Base-by-base conservation (phyloP, 64 coral and sea anemone genomes). In the Pocillopora damicornis region DNA sequence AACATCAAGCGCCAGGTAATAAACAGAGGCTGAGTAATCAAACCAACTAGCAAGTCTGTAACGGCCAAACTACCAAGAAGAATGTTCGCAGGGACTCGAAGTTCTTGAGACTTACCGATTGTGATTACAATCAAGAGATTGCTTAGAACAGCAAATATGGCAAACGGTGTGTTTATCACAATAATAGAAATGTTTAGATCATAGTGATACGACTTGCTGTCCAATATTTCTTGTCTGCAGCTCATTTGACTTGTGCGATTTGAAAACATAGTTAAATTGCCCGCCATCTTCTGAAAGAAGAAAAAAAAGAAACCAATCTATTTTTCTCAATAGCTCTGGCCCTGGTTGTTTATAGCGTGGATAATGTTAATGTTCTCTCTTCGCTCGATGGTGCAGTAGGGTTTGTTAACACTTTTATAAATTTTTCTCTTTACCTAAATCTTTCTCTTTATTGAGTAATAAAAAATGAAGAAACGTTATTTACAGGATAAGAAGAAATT, bases 1-100 rank as follows among this genome's bases (percentile, higher is more conserved):
- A 90, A 35, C 79, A 90, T 75, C 58, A 90, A 23, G 11, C 88
- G 64, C 88, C 88, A 90, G 9, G 88, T 58, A 37, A 90, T 74
- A 59, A 90, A 75, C 0, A 90, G 79, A 58, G 88, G 88, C 16
- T 90, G 88, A 1, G 88, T 90, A 14, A 82, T 20, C 17, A 82
- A 59, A 30, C 88, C 88, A 18, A 82, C 79, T 37, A 90, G 13
- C 2, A 90, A 36, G 37, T 90, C 88, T 63, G 79, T 82, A 2
- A 90, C 74, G 38, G 88, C 79, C 13, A 90, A 71, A 35, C 88
- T 75, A 35, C 79, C 82, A 22, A 90, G 79, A 3, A 83, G 59
- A 45, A 90, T 26, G 22, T 90, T 90, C 0, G 88, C 67, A 5
- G 88, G 77, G 58, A 73, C 75, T 22, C 80, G 79, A 74, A 90